Base-by-base conservation (phyloP, 2,797 vertebrate species). In the Chelon labrosus region DNA sequence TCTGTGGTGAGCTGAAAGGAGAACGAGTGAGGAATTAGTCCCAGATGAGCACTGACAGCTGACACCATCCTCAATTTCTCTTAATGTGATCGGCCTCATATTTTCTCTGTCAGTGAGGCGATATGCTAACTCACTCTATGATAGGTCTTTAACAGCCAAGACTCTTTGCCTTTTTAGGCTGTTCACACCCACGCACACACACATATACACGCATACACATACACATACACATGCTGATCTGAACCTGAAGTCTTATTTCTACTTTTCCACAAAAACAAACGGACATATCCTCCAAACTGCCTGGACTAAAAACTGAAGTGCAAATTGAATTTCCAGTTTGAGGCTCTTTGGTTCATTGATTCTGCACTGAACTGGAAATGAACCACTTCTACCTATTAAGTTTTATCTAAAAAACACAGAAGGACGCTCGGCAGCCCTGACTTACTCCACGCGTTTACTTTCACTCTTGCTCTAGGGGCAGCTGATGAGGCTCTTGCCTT, bases 141-240 rank as follows among this genome's bases (percentile, higher is more conserved):
- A 83, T 55, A 59, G 75, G 63, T 75, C 49, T 77, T 67, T 65
- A 70, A 80, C 82, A 72, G 71, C 67, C 75, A 79, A 49, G 67
- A 70, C 66, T 70, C 73, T 74, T 89, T 87, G 63, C 86, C 84
- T 91, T 89, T 90, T 91, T 85, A 88, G 88, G 87, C 41, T 74
- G 20, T 77, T 52, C 51, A 65, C 57, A 37, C 56, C 22, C 53
- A 27, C 55, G 20, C 63, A 31, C 41, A 13, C 65, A 52, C 56
- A 67, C 65, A 66, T 55, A 58, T 62, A 55, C 53, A 7, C 27
- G 25, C 20, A 19, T 50, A 60, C 22, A 69, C 59, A 53, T 63
- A 65, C 19, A 19, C 37, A 50, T 41, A 38, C 50, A 38, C 61
- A 61, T 27, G 16, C 27, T 64, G 16, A 66, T 53, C 50, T 70